These are phyloP conservation scores for Paradisaea rubra DNA, from an alignment of 2,113 vertebrate species.

Conservation along the genomic window DNA sequence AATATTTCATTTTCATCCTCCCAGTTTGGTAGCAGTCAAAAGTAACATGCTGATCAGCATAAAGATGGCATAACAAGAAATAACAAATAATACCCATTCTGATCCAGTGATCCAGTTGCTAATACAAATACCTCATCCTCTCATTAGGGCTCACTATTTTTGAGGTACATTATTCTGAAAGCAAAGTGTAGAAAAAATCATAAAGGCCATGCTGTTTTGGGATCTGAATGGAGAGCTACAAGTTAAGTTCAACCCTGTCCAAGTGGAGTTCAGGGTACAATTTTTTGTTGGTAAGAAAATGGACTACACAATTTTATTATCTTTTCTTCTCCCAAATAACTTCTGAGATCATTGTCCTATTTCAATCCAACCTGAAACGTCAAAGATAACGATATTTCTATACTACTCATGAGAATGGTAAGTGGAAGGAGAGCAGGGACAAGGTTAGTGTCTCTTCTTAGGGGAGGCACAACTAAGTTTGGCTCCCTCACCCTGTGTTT, in stretches of 20 bases:
- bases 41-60: background rate
- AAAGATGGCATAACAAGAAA: background rate
- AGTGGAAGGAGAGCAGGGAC: background rate
- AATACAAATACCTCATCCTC: background rate
- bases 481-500: background rate
- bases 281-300: background rate
- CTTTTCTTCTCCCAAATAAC: background rate
- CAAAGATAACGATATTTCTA: background rate
- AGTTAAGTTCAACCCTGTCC: background rate
- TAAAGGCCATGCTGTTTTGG: background rate
- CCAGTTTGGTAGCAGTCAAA: background rate
- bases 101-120: background rate
- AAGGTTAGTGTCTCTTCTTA: background rate
- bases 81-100: background rate
- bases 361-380: background rate
- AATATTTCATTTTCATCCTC: background rate
- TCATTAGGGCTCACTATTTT: background rate
- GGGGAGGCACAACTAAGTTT: background rate
- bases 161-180: background rate
- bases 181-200: background rate
- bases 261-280: background rate
- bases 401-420: fast-evolving
- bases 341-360: background rate
- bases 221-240: background rate
- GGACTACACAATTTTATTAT: background rate